Evolutionary conservation across 2,797 vertebrate genomes (phyloP), one percentile per base, ranked within the genome.

Genomic region (Lithobates pipiens): DNA sequence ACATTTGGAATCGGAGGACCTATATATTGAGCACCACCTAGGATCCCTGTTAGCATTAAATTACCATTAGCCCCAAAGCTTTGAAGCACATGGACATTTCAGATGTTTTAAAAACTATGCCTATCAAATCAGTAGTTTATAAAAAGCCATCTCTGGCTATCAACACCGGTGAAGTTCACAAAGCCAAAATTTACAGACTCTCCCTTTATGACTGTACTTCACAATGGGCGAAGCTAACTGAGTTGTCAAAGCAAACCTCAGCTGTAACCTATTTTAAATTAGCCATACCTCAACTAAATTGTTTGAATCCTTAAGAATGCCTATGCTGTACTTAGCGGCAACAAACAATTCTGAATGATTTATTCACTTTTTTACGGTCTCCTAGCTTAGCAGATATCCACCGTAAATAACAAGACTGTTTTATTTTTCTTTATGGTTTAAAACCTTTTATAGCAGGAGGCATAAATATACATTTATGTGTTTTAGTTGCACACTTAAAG

Each of bases 391-490:
- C 21, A 89, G 80, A 50, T 13, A 85, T 82, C 32, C 79, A 16
- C 68, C 76, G 23, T 89, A 88, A 89, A 86, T 87, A 76, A 7
- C 86, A 85, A 21, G 0, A 82, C 6, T 29, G 21, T 81, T 23
- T 86, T 86, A 85, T 76, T 90, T 88, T 81, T 76, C 88, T 76
- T 86, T 76, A 84, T 29, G 74, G 63, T 25, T 9, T 23, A 34
- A 2, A n/a, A 11, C 42, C 67, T 88, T 84, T 76, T 29, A 74
- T 13, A 68, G 82, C 72, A 10, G 79, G 39, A 71, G 34, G 11
- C 11, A 67, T 25, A 67, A 71, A 1, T 36, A 82, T 86, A 46
- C 57, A 44, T 74, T 86, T 83, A 7, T 77, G 54, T 78, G 16
- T 87, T 25, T 50, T 72, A 5, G 5, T 29, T 63, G 71, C 6